Evolutionary conservation across 2,888 invertebrate genomes (phyloP), one percentile per base, ranked within the genome.

Genomic region (Actias luna): DNA sequence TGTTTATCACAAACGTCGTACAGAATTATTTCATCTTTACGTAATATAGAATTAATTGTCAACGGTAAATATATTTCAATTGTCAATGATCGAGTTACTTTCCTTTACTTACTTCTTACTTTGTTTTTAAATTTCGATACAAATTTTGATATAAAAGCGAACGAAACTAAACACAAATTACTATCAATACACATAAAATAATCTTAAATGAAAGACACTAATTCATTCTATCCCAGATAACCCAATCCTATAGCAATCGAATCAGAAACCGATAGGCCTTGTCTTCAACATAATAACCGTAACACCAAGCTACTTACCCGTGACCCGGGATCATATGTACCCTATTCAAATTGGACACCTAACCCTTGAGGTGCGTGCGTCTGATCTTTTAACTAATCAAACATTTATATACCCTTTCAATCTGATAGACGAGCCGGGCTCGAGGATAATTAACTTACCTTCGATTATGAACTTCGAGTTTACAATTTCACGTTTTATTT

Each of bases 341-440:
- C 46, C 46, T 50, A 50, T 50, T 50, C 46, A 50, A 50, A 50
- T 50, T 50, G 46, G 46, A 50, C 46, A 25, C 25, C 25, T 25
- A 50, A 50, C 46, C 46, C 46, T 25, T 25, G 25, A 50, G 46
- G 46, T 50, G 46, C 46, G 25, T 50, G 46, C 46, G 25, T 50
- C 46, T 50, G 46, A 50, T 50, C 46, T 50, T 50, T 50, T 50
- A 50, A 50, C 46, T 50, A 50, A 50, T 50, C 25, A 50, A 50
- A 50, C 46, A 50, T 50, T 50, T 50, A 50, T 50, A 50, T 50
- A 50, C 46, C 46, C 46, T 50, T 50, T 12, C 25, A 22, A 12
- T 25, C 25, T 50, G 46, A 50, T 25, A 25, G 22, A 50, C 22
- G 46, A 12, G 8, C 22, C 22, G 46, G 46, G 25, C 25, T 50